Conservation (phyloP, 2,888 invertebrate genomes). For the Leucozona laternaria region DNA sequence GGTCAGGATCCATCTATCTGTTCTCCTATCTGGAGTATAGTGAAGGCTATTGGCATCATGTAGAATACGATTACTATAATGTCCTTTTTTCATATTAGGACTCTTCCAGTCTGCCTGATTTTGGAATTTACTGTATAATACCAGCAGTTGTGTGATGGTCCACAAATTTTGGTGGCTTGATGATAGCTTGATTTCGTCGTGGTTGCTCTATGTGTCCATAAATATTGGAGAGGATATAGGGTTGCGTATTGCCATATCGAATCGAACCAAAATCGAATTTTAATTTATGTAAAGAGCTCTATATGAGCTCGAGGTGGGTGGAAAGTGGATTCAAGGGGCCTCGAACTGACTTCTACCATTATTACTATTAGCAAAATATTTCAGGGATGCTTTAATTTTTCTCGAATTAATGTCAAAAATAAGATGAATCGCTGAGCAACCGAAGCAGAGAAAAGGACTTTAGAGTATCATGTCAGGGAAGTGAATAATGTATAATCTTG, state of each 20-base stretch:
- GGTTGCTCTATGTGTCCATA: constrained; percentile 34
- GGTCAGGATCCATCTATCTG: constrained; percentile 43
- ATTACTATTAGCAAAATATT: constrained; percentile 55
- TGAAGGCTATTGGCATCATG: constrained; percentile 67
- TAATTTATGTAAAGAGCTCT: constrained; percentile 62
- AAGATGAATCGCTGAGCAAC: constrained; percentile 36
- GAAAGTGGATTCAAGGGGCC: background rate
- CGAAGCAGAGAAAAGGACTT: constrained; percentile 5
- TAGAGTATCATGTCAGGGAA: background rate
- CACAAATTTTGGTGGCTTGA: constrained; percentile 64
- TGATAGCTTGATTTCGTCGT: constrained; percentile 60
- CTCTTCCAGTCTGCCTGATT: constrained; percentile 30
- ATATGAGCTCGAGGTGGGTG: background rate
- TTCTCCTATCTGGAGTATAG: constrained; percentile 22
- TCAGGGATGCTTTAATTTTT: constrained; percentile 56
- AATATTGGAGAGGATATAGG: constrained; percentile 59
- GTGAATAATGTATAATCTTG: constrained; percentile 39
- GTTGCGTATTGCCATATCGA: constrained; percentile 51
- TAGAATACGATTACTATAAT: constrained; percentile 72
- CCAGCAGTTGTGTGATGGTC: constrained; percentile 13
- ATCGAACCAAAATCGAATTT: constrained; percentile 60
- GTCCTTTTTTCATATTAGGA: constrained; percentile 36
- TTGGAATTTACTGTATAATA: constrained; percentile 8
- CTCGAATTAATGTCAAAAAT: constrained; percentile 62
- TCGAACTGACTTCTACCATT: constrained; percentile 23